phyloP scores from a whole-genome alignment of 2,888 invertebrate genomes.

The Torymus aiolomorphi region DNA sequence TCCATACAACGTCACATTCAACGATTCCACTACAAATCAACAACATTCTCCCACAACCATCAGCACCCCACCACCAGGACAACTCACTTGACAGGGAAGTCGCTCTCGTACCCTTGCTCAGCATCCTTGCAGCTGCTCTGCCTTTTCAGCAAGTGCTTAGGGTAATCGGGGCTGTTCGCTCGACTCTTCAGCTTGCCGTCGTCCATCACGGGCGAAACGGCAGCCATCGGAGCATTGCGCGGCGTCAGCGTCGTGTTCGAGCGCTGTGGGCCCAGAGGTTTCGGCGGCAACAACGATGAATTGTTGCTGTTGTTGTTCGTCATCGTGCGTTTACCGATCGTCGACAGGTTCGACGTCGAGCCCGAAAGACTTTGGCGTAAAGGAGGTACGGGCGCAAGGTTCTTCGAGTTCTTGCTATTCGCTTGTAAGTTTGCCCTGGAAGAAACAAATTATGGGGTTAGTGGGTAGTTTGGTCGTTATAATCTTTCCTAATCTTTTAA shows the following conservation, averaged over 20 bases:
- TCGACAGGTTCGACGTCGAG: conserved; percentile 60
- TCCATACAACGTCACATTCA: too few relatives aligned
- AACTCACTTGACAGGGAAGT: conserved; percentile 73
- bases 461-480: too few relatives aligned
- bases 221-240: conserved; percentile 73
- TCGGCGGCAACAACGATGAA: conserved; percentile 55
- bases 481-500: too few relatives aligned
- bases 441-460: not conserved
- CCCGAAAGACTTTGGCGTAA: conserved; percentile 71
- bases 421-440: conserved; percentile 69
- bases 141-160: conserved; percentile 70
- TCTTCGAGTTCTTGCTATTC: conserved; percentile 68
- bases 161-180: conserved; percentile 72
- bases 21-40: too few relatives aligned
- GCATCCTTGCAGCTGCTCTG: conserved; percentile 71
- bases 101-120: conserved; percentile 72
- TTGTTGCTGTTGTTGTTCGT: conserved; percentile 37
- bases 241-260: conserved; percentile 73
- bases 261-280: conserved; percentile 72
- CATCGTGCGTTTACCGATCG: conserved; percentile 52
- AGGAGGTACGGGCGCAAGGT: conserved; percentile 72
- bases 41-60: not conserved
- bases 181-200: conserved; percentile 71
- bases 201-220: conserved; percentile 73
- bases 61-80: not conserved